Evolutionary conservation across 2,888 invertebrate species (phyloP).

Genomic region (Cantharis rufa): DNA sequence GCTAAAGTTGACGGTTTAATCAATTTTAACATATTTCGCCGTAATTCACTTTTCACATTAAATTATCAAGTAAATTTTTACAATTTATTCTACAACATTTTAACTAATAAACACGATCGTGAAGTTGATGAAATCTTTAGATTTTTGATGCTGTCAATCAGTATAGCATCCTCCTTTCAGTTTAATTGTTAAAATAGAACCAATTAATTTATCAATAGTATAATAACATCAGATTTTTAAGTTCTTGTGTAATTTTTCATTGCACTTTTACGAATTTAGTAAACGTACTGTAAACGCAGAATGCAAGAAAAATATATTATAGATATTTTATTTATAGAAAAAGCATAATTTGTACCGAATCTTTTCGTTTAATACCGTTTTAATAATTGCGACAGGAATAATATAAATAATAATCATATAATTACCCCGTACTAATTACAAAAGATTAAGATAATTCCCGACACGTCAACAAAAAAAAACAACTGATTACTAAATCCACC

Average conservation of each 20-base stretch:
- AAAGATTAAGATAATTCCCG: too few species aligned
- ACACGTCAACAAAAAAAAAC: too few species aligned
- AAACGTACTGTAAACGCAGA: too few species aligned
- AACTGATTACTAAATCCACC: too few species aligned
- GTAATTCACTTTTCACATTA: background rate
- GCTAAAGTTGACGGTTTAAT: conserved; percentile 6
- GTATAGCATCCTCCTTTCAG: background rate
- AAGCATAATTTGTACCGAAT: background rate
- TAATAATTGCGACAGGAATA: background rate
- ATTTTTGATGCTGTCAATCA: background rate
- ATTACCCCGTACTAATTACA: too few species aligned
- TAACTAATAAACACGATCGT: background rate
- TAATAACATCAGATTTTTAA: background rate
- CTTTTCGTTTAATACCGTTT: background rate
- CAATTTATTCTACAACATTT: background rate
- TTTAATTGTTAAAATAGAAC: background rate
- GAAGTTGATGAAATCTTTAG: background rate
- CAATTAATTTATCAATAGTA: background rate
- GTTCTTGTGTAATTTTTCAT: background rate
- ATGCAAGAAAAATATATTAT: background rate
- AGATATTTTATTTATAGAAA: background rate
- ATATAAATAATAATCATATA: background rate
- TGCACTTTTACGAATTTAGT: background rate
- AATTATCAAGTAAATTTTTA: background rate
- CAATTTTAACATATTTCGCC: conserved; percentile 12